phyloP scores from a whole-genome alignment of 2,113 vertebrate genomes.

The Oreochromis aureus region DNA sequence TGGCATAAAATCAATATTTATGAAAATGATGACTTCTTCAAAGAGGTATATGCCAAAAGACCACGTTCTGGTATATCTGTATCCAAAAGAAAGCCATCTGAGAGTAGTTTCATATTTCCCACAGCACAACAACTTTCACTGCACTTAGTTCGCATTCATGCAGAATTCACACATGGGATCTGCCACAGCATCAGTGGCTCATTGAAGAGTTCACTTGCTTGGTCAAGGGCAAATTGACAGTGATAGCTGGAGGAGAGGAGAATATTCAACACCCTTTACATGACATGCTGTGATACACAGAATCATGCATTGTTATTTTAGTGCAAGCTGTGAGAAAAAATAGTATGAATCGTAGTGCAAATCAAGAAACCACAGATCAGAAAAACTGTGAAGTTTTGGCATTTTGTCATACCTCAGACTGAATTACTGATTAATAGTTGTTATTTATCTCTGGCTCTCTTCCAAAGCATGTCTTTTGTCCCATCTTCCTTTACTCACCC shows the following conservation, averaged over 20 bases:
- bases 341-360: background rate
- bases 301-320: background rate
- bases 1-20: background rate
- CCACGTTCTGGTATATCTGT: background rate
- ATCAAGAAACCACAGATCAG: background rate
- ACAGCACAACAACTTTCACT: background rate
- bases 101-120: background rate
- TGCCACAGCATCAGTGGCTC: background rate
- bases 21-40: background rate
- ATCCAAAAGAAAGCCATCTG: background rate
- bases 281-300: background rate
- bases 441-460: background rate
- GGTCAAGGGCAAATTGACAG: conserved; percentile 9
- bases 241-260: background rate
- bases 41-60: background rate
- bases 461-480: background rate
- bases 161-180: background rate
- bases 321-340: background rate
- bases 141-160: background rate
- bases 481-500: background rate
- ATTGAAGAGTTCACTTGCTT: background rate
- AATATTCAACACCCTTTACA: background rate
- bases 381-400: background rate
- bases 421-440: background rate
- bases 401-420: background rate